Conservation (phyloP, 2,888 invertebrate genomes). For the Parapristionchus giblindavisi region DNA sequence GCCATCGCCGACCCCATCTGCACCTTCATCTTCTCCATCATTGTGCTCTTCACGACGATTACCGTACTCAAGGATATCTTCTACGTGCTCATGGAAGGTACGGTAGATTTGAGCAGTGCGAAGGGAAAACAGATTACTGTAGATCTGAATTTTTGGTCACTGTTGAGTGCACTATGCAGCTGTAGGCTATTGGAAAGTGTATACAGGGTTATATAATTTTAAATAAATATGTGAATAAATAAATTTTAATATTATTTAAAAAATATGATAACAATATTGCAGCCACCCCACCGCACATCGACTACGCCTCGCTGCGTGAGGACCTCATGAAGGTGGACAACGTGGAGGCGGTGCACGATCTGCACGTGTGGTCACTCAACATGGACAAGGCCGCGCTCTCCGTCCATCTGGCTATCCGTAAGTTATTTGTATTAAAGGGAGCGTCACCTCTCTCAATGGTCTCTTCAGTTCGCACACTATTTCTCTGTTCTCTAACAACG, state of each 20-base stretch:
- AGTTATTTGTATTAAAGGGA: too few species aligned
- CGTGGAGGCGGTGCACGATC: conserved; percentile 90
- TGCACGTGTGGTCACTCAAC: conserved; percentile 95
- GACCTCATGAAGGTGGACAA: conserved; percentile 86
- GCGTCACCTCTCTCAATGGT: too few species aligned
- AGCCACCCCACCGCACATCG: conserved; percentile 76
- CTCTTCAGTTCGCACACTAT: too few species aligned
- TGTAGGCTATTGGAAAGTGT: too few species aligned
- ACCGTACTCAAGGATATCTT: conserved; percentile 63
- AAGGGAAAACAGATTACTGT: not conserved
- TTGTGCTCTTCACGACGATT: conserved; percentile 72
- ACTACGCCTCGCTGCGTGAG: conserved; percentile 80
- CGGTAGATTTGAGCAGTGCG: not conserved
- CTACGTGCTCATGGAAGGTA: conserved; percentile 61
- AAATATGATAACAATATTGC: conserved; percentile 53
- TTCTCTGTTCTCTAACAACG: too few species aligned
- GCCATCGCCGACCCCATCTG: conserved; percentile 94
- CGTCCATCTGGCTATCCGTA: conserved; percentile 96
- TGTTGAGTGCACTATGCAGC: too few species aligned
- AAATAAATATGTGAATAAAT: too few species aligned
- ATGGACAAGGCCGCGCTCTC: conserved; percentile 93
- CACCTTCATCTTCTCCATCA: conserved; percentile 91
- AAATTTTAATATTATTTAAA: too few species aligned
- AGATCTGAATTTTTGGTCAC: too few species aligned
- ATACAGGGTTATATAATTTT: too few species aligned